phyloP scores from a whole-genome alignment of 2,113 vertebrate genomes.

The Chloebia gouldiae region DNA sequence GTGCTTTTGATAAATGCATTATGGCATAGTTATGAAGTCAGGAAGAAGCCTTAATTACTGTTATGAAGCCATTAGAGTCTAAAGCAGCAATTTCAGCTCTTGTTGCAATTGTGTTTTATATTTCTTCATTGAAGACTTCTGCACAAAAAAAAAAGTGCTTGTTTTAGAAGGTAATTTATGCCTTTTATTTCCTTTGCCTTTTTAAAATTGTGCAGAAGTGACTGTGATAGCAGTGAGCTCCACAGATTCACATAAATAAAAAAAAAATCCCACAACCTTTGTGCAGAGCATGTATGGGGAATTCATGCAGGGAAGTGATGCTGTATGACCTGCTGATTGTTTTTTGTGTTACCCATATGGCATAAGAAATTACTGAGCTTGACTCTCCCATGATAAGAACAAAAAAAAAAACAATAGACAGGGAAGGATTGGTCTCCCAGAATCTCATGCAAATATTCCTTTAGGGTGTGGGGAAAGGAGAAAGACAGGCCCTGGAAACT shows the following conservation, averaged over 20 bases:
- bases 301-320: background rate
- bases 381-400: background rate
- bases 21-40: constrained; percentile 38
- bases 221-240: background rate
- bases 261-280: background rate
- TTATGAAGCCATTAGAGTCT: constrained; percentile 53
- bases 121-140: background rate
- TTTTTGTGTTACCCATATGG: background rate
- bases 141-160: background rate
- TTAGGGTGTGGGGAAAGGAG: background rate
- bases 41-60: constrained; percentile 60
- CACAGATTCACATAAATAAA: background rate
- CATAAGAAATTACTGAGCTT: background rate
- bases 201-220: background rate
- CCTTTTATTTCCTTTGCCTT: constrained; percentile 19
- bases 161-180: constrained; percentile 12
- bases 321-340: background rate
- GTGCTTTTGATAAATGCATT: constrained; percentile 59
- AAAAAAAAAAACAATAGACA: background rate
- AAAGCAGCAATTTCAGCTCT: constrained; percentile 25
- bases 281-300: accelerated
- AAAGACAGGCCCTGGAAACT: background rate
- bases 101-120: constrained; percentile 17
- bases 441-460: background rate
- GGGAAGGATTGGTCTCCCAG: background rate